Evolutionary conservation across 2,888 invertebrate species (phyloP).

Genomic region (Pimpla rufipes): DNA sequence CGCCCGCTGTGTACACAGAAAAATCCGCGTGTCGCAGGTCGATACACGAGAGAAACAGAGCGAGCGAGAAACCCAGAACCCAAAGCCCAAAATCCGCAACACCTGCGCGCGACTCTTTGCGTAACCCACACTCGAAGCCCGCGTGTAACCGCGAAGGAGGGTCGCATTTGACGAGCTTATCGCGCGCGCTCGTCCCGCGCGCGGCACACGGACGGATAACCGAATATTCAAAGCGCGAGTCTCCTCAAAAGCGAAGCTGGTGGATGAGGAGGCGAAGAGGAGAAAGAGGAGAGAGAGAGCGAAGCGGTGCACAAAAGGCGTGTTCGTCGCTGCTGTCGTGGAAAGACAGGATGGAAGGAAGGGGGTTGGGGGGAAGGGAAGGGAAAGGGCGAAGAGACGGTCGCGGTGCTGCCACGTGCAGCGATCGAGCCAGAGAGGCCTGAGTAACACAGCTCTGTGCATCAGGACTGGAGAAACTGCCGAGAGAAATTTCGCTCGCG

Average conservation of each 20-base stretch:
- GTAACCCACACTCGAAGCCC: background rate
- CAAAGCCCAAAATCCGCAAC: background rate
- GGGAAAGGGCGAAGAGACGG: background rate
- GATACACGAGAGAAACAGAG: background rate
- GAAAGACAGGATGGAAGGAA: background rate
- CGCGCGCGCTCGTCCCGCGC: constrained; percentile 30
- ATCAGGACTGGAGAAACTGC: constrained; percentile 19
- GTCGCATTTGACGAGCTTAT: constrained; percentile 50
- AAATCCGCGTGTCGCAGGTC: background rate
- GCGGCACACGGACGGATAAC: constrained; percentile 36
- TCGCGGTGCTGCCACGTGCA: constrained; percentile 9
- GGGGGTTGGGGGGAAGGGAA: background rate
- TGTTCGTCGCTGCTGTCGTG: constrained; percentile 19
- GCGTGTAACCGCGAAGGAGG: constrained; percentile 14
- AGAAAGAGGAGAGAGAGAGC: background rate
- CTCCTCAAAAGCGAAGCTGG: background rate
- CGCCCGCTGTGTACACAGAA: background rate
- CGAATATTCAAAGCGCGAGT: constrained; percentile 22
- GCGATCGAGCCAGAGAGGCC: background rate
- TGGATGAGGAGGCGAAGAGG: background rate
- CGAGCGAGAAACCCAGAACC: no score
- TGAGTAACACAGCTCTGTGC: background rate
- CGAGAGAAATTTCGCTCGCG: constrained; percentile 2
- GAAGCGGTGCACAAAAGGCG: constrained; percentile 21
- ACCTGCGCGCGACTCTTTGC: background rate